A percentile compares a stretch with the other conserved stretches of the same genome.
These are phyloP conservation scores for Apostichopus parvimensis DNA, from an alignment of 35 echinoderm and acorn worm species.

Conservation along the genomic window DNA sequence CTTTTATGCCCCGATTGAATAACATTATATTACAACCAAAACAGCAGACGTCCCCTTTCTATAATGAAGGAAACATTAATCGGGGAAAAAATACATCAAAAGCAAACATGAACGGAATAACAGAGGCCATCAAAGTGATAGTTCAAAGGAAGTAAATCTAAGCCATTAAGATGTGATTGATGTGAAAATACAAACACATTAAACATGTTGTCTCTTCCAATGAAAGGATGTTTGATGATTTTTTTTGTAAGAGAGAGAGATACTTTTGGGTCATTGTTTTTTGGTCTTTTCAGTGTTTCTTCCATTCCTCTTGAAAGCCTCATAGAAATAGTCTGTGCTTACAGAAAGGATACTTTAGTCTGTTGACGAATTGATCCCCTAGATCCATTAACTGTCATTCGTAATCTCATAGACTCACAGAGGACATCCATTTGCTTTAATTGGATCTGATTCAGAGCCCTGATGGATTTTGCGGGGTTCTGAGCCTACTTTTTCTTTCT, in stretches of 20 bases:
- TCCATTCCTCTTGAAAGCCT: not conserved
- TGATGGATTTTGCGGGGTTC: not conserved
- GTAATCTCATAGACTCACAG: not conserved
- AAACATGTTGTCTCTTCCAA: not conserved
- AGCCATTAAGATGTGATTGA: not conserved
- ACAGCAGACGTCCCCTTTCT: no score
- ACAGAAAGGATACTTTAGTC: not conserved
- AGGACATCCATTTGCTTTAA: conserved; percentile 1
- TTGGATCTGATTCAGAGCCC: conserved; percentile 1
- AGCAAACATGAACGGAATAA: not conserved
- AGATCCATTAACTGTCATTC: conserved; percentile 17
- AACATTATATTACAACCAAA: no score
- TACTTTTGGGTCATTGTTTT: not conserved
- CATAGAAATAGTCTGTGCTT: not conserved
- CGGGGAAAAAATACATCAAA: no score
- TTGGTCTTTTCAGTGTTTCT: not conserved
- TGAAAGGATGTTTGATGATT: not conserved
- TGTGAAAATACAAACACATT: not conserved
- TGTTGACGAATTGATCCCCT: conserved; percentile 11
- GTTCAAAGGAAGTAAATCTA: not conserved
- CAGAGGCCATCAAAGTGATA: not conserved
- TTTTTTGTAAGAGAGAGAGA: not conserved
- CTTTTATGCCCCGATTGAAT: no score
- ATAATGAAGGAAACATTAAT: no score
- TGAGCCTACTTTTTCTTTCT: no score